Base-by-base conservation (phyloP, 92 coral and sea anemone genomes). In the Bergia sp. region DNA sequence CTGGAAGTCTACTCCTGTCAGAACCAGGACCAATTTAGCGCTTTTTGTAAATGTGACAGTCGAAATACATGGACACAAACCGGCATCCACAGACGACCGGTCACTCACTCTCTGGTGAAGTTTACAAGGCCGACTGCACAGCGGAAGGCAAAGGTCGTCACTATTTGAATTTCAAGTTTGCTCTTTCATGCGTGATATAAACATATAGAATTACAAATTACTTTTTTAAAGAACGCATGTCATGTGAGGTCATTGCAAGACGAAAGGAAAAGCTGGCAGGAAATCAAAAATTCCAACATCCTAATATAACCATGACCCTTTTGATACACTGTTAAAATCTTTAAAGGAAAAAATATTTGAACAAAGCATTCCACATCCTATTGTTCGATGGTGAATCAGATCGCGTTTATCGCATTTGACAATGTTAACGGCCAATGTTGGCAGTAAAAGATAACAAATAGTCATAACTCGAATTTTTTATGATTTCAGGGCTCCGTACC, bases 81-180 rank as follows among this genome's bases (percentile, higher is more conserved):
- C 79, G 87, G 66, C 77, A 45, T 71, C 66, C 87, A 69, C 78
- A 79, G 79, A 67, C 87, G 78, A 71, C 21, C 86, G 43, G 42
- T 21, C 86, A 45, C 50, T 45, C 58, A 45, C 37, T 84, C 74
- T 39, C 65, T 44, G 36, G 13, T n/a, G 65, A 84, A 84, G 78
- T 44, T 45, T 47, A 47, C 82, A 78, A 39, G 82, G 11, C 64
- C 37, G 5, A 82, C 44, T 82, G 64, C 40, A 42, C 77, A 42
- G 50, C 86, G 86, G 86, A 82, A 82, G 29, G 76, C 86, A 67
- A 16, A 69, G 86, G 86, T 82, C 86, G 86, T 15, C 79, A 64
- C 13, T 47, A 84, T 84, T 71, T 84, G 79, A 84, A 69, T 67
- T 84, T 72, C 57, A 47, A 69, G 79, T 84, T 69, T 47, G 87